Percentiles rank a stretch among this genome's conserved stretches.
These are phyloP conservation scores for Echinarachnius parma DNA, from an alignment of 53 echinoderm and acorn worm genomes.

Conservation along the genomic window DNA sequence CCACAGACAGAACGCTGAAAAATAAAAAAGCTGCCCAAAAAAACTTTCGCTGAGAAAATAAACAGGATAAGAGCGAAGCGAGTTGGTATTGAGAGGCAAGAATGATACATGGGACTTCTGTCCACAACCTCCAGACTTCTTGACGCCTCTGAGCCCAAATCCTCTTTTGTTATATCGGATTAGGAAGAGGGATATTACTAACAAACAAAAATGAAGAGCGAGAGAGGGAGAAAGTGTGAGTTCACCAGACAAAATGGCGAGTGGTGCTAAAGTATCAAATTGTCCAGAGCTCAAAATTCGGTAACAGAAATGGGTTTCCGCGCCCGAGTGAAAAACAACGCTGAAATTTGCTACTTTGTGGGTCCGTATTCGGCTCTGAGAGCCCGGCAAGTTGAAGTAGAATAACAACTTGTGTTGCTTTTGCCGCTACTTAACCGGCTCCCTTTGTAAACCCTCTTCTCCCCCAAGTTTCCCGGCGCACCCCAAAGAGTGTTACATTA, in stretches of 20 bases:
- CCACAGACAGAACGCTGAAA: constrained; percentile 12
- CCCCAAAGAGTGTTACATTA: constrained; percentile 40
- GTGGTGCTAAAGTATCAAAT: constrained; percentile 34
- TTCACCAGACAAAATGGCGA: constrained; percentile 36
- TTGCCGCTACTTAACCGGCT: constrained; percentile 20
- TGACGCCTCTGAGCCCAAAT: constrained; percentile 28
- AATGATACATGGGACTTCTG: constrained; percentile 29
- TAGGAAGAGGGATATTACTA: constrained; percentile 2
- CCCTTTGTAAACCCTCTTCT: constrained; percentile 16
- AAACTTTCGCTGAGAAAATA: constrained; percentile 34
- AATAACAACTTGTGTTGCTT: constrained; percentile 37
- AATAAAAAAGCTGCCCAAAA: neutral
- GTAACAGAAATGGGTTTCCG: neutral
- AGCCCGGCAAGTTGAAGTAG: neutral
- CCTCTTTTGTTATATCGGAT: constrained; percentile 42
- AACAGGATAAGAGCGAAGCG: constrained; percentile 41
- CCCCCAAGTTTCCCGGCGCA: constrained; percentile 4
- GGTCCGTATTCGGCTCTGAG: constrained; percentile 8
- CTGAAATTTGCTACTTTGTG: constrained; percentile 17
- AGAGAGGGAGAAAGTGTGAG: no score
- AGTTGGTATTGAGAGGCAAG: constrained; percentile 17
- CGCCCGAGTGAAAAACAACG: constrained; percentile 4
- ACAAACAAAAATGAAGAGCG: neutral
- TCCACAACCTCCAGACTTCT: constrained; percentile 37
- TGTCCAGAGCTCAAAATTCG: constrained; percentile 4